phyloP scores from a whole-genome alignment of 2,888 invertebrate species.

The Galerucella calmariensis region DNA sequence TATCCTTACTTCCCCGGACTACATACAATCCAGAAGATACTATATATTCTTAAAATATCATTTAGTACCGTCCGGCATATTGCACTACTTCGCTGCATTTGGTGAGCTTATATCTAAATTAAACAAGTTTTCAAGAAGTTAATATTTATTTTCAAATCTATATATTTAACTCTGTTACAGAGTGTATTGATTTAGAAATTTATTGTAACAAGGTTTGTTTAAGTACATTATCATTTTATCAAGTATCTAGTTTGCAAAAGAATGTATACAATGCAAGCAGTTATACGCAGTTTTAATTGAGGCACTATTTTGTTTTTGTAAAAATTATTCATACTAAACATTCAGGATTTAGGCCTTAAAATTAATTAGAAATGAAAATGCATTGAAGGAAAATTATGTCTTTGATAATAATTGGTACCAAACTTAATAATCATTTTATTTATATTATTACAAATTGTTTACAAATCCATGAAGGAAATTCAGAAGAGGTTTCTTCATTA shows the following conservation, averaged over 20 bases:
- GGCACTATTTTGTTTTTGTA: slow-evolving; percentile 39
- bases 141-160: slow-evolving; percentile 36
- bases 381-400: neutral
- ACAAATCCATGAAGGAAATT: too few species aligned
- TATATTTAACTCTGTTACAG: slow-evolving; percentile 34
- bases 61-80: too few species aligned
- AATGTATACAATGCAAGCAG: slow-evolving; percentile 40
- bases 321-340: slow-evolving; percentile 30
- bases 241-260: slow-evolving; percentile 35
- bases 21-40: too few species aligned
- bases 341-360: slow-evolving; percentile 14
- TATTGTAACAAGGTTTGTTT: slow-evolving; percentile 27
- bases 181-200: slow-evolving; percentile 30
- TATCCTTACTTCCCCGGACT: too few species aligned
- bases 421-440: neutral
- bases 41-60: too few species aligned
- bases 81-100: neutral
- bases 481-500: too few species aligned
- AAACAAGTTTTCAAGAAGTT: slow-evolving; percentile 8
- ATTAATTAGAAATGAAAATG: slow-evolving; percentile 2
- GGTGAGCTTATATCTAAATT: neutral
- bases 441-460: neutral
- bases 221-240: slow-evolving; percentile 20
- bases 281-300: slow-evolving; percentile 34
- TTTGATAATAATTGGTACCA: neutral